A percentile compares a stretch with the other conserved stretches of the same genome.
Evolutionary conservation across 2,888 invertebrate species (phyloP).

Genomic region (Trissoscelio sp.): DNA sequence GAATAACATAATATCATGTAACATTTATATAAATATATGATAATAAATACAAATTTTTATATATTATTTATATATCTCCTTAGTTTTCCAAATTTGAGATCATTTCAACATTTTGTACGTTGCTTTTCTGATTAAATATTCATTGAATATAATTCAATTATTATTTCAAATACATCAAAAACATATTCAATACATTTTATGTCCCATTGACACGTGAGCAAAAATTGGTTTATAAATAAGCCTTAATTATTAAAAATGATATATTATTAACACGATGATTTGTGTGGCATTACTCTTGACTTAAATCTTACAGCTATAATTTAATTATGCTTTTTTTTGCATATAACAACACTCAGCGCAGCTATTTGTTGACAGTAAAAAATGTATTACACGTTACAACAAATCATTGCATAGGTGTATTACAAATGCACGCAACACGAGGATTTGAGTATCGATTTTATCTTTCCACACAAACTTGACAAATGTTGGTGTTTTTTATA

Average conservation of each 20-base stretch:
- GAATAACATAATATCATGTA: not conserved
- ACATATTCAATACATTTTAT: not conserved
- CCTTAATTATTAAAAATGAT: not conserved
- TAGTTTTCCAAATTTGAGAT: not conserved
- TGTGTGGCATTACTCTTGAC: conserved; percentile 28
- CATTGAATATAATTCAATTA: not conserved
- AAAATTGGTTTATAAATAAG: not conserved
- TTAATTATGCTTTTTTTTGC: conserved; percentile 56
- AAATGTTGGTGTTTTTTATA: conserved; percentile 18
- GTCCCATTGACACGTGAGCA: no score
- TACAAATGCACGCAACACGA: conserved; percentile 46
- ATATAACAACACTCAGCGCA: conserved; percentile 64
- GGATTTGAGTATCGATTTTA: conserved; percentile 38
- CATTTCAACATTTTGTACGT: conserved; percentile 19
- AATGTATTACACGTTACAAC: conserved; percentile 45
- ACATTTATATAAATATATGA: conserved; percentile 6
- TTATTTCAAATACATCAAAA: not conserved
- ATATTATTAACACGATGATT: not conserved
- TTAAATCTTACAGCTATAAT: conserved; percentile 56
- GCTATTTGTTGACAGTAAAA: conserved; percentile 56
- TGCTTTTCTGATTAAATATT: conserved; percentile 5
- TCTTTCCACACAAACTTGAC: conserved; percentile 12
- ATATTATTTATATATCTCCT: not conserved
- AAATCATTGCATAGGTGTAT: conserved; percentile 55
- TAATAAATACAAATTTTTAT: conserved; percentile 20